Conservation (phyloP, 1,140 invertebrate genomes). For the Venustaconcha ellipsiformis region DNA sequence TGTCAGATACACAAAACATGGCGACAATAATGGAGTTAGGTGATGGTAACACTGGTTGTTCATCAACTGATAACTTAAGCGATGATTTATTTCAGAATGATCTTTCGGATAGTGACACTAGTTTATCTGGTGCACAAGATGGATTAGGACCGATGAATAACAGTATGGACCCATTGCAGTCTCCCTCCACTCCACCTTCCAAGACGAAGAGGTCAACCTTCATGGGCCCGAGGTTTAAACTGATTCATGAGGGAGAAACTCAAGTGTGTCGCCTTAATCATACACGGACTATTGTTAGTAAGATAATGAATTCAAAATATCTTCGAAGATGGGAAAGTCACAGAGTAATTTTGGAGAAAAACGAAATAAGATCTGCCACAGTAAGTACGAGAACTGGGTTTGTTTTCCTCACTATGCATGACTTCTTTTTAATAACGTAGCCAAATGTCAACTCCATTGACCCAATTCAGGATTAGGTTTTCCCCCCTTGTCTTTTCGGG, state of each 20-base stretch:
- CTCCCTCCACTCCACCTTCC: constrained; percentile 18
- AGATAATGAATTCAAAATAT: constrained; percentile 85
- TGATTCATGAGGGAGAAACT: constrained; percentile 81
- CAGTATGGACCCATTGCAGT: neutral
- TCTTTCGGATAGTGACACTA: constrained; percentile 18
- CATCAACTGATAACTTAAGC: constrained; percentile 3
- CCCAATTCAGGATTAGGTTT: too few species aligned
- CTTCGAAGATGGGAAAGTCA: constrained; percentile 85
- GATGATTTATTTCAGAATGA: neutral
- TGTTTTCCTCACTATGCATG: neutral
- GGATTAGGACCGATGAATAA: constrained; percentile 23
- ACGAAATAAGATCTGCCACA: constrained; percentile 81
- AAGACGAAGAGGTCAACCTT: constrained; percentile 28
- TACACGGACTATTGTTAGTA: constrained; percentile 83
- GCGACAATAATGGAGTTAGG: constrained; percentile 9
- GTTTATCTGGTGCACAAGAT: constrained; percentile 23
- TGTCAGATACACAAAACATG: constrained; percentile 18
- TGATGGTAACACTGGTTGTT: constrained; percentile 10
- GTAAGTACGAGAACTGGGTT: constrained; percentile 72
- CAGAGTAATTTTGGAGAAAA: constrained; percentile 78
- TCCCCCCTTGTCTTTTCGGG: too few species aligned
- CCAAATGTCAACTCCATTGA: neutral
- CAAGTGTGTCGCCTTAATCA: constrained; percentile 85
- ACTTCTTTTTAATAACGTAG: neutral
- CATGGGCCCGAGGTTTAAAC: constrained; percentile 74